Conservation (phyloP, 2,113 vertebrate species). For the Labrus mixtus region DNA sequence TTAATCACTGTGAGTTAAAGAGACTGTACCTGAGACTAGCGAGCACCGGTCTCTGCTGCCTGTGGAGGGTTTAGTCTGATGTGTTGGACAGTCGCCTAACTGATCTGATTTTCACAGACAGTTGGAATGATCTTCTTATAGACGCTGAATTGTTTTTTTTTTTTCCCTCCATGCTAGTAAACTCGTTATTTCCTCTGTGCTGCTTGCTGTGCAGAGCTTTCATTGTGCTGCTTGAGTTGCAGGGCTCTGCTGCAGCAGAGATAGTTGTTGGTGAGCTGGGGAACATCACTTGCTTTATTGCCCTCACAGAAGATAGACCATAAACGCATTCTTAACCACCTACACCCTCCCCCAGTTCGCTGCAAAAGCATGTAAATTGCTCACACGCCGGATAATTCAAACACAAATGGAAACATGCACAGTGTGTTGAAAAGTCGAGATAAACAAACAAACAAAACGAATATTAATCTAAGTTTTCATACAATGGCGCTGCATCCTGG, state of each 20-base stretch:
- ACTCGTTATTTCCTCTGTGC: not conserved
- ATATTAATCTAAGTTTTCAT: constrained; percentile 20
- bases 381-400: constrained; percentile 62
- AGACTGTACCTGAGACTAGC: constrained; percentile 54
- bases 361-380: constrained; percentile 63
- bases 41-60: constrained; percentile 28
- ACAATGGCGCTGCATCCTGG: constrained; percentile 10
- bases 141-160: constrained; percentile 3
- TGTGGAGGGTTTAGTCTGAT: constrained; percentile 29
- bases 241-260: constrained; percentile 70
- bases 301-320: constrained; percentile 79
- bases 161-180: not conserved
- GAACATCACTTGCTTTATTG: constrained; percentile 83
- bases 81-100: constrained; percentile 45
- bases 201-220: constrained; percentile 46
- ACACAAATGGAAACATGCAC: constrained; percentile 57
- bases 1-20: constrained; percentile 25
- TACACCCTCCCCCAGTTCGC: constrained; percentile 69
- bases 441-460: constrained; percentile 42
- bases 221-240: constrained; percentile 55
- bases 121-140: constrained; percentile 38
- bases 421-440: constrained; percentile 45
- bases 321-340: constrained; percentile 81
- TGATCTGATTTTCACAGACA: constrained; percentile 38
- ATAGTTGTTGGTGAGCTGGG: constrained; percentile 79